Conservation (phyloP, 2,113 vertebrate species). For the Alexandromys fortis region DNA sequence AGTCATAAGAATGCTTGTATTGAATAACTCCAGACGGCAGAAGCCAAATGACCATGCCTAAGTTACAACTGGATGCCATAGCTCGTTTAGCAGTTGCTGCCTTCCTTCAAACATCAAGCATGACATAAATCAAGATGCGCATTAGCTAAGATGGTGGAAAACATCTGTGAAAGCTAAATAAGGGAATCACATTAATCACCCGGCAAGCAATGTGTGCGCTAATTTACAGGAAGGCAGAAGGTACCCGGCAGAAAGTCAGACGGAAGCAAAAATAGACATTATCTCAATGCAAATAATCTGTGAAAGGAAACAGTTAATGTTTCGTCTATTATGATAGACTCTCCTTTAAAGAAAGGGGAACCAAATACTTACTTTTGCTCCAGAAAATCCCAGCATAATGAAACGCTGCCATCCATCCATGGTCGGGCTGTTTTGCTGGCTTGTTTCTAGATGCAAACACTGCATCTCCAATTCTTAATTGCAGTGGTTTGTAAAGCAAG, state of each 20-base stretch:
- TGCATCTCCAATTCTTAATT: not conserved
- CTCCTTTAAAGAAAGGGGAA: constrained; percentile 35
- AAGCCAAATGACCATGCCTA: not conserved
- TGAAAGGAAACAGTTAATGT: not conserved
- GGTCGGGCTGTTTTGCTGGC: not conserved
- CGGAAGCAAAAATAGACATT: not conserved
- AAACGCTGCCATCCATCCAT: not conserved
- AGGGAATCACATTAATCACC: constrained; percentile 71
- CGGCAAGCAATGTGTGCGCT: constrained; percentile 64
- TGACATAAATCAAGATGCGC: constrained; percentile 68
- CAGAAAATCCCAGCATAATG: not conserved
- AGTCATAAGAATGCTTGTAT: not conserved
- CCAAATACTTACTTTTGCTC: constrained; percentile 4
- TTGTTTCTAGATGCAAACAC: not conserved
- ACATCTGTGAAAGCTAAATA: constrained; percentile 79
- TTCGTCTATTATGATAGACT: not conserved
- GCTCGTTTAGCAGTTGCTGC: constrained; percentile 22
- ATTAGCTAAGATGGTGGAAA: constrained; percentile 72
- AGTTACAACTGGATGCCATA: not conserved
- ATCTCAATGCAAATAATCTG: not conserved
- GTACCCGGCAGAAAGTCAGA: constrained; percentile 32
- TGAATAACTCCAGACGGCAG: not conserved
- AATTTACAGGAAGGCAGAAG: constrained; percentile 67
- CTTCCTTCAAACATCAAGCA: constrained; percentile 69
- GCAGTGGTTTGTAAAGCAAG: constrained; percentile 19